phyloP scores from a whole-genome alignment of 23 tunicate species.

The Oikopleura vanhoeffeni region DNA sequence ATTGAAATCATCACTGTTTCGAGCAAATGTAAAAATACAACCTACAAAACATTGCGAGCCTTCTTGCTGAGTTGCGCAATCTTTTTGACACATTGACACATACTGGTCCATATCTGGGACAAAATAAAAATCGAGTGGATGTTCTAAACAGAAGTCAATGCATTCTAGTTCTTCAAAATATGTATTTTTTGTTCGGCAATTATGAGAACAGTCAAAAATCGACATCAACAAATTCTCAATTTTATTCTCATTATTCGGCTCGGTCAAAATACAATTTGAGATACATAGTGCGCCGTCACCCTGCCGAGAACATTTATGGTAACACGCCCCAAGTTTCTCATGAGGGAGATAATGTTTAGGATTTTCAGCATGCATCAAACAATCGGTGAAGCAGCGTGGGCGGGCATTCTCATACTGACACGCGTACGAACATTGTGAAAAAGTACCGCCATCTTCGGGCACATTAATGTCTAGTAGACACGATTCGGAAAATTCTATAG shows the following conservation, averaged over 20 bases:
- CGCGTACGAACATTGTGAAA: background rate
- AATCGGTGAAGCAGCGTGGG: background rate
- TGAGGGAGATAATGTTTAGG: too few relatives aligned
- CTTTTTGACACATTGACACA: background rate
- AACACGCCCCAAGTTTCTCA: too few relatives aligned
- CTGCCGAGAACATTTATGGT: background rate
- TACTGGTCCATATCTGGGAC: background rate
- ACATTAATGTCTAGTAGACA: background rate
- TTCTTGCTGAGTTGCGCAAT: background rate
- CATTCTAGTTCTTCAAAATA: background rate
- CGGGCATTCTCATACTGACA: background rate
- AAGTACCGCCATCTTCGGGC: background rate
- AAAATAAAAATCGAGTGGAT: background rate
- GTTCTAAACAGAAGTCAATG: background rate
- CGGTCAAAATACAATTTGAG: background rate
- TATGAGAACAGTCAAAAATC: background rate
- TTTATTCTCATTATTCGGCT: background rate
- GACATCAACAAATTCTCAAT: background rate
- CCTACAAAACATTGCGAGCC: background rate
- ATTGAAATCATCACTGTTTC: background rate
- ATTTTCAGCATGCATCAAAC: background rate
- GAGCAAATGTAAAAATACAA: background rate
- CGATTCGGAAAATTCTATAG: background rate
- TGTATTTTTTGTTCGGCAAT: too few relatives aligned
- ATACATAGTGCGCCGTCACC: background rate